Percentiles rank a stretch among this genome's conserved stretches.
These are phyloP conservation scores for Parnassius orleans DNA, from an alignment of 2,888 invertebrate genomes.

Conservation along the genomic window DNA sequence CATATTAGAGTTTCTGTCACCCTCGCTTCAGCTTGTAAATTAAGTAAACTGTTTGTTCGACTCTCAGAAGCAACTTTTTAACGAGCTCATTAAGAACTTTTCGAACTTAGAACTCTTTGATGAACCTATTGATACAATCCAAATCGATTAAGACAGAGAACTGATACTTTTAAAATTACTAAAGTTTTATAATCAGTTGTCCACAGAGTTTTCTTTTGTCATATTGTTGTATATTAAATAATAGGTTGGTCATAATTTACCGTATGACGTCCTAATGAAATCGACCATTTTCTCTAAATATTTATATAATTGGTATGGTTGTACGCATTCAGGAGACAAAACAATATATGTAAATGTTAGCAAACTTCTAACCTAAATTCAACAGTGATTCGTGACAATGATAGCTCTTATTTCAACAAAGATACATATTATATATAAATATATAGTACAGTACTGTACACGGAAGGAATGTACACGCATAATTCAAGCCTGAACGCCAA, in stretches of 20 bases:
- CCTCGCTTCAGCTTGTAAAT: slow-evolving; percentile 15
- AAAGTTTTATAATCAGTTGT: background rate
- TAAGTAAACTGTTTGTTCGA: slow-evolving; percentile 24
- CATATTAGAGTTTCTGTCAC: too few relatives aligned
- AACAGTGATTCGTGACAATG: too few relatives aligned
- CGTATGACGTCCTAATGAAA: too few relatives aligned
- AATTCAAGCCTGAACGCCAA: slow-evolving; percentile 15
- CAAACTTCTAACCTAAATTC: too few relatives aligned
- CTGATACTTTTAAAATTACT: background rate
- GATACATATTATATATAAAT: background rate
- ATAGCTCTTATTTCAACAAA: too few relatives aligned
- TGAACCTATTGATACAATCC: slow-evolving; percentile 32
- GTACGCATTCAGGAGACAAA: too few relatives aligned
- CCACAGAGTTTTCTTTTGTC: too few relatives aligned
- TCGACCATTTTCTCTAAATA: too few relatives aligned
- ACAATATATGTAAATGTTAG: too few relatives aligned
- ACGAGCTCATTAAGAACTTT: slow-evolving; percentile 64
- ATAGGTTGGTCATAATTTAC: too few relatives aligned
- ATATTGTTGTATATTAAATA: too few relatives aligned
- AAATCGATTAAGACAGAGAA: slow-evolving; percentile 32
- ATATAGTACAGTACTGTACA: background rate
- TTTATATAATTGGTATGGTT: too few relatives aligned
- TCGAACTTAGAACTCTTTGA: slow-evolving; percentile 38
- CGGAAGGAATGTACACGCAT: slow-evolving; percentile 8
- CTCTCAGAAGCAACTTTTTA: slow-evolving; percentile 57